Conservation (phyloP, 1,140 invertebrate species). For the Formica selysi region DNA sequence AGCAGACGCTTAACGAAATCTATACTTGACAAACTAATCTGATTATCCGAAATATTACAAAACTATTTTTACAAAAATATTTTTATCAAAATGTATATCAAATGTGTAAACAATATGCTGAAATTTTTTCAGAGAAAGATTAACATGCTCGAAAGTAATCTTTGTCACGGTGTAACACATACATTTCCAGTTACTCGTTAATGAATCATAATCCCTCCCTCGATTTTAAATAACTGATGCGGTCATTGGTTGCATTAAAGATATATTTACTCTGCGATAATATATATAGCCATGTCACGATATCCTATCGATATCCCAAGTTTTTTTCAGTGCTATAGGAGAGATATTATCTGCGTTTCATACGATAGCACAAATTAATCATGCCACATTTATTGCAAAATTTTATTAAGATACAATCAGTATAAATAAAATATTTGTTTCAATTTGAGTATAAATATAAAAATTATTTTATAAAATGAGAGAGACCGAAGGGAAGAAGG, state of each 20-base stretch:
- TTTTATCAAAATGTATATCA: not conserved
- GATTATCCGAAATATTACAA: not conserved
- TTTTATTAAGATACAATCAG: not conserved
- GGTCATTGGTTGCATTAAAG: not conserved
- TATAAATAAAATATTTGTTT: not conserved
- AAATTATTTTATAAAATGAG: not conserved
- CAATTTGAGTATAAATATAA: not conserved
- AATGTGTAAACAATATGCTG: not conserved
- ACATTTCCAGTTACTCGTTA: not conserved
- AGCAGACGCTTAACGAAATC: too few species aligned
- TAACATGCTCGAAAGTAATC: not conserved
- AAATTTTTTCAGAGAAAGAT: not conserved
- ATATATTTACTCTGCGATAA: not conserved
- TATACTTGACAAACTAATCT: too few species aligned
- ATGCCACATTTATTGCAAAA: slow-evolving; percentile 19
- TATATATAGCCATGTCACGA: not conserved
- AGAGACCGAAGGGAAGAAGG: not conserved
- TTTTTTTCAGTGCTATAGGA: not conserved
- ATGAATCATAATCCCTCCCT: not conserved
- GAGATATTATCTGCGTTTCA: not conserved
- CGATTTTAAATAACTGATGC: not conserved
- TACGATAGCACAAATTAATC: not conserved
- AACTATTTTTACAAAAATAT: not conserved
- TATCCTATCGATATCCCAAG: not conserved
- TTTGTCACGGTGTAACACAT: not conserved